Base-by-base conservation (phyloP, 1,140 invertebrate species). In the Sitophilus oryzae region DNA sequence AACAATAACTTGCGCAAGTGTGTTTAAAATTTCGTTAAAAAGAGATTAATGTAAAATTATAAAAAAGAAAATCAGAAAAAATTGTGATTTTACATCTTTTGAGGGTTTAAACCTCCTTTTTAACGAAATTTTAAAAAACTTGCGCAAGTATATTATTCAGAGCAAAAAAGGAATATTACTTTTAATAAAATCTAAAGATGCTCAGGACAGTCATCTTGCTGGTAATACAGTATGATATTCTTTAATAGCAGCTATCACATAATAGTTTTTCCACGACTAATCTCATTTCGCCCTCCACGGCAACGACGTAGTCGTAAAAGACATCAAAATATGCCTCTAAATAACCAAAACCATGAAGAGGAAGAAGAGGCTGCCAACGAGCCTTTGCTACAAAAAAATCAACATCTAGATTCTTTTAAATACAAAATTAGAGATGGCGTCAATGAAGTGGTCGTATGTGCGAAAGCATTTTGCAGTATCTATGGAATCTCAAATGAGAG, bases 111-210 rank as follows among this genome's bases (percentile, higher is more conserved):
- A n/a, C n/a, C n/a, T n/a, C n/a, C n/a, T n/a, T n/a, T n/a, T n/a
- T n/a, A n/a, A n/a, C n/a, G n/a, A n/a, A n/a, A n/a, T n/a, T n/a
- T n/a, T n/a, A n/a, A n/a, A n/a, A n/a, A n/a, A n/a, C n/a, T n/a
- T n/a, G n/a, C n/a, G n/a, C n/a, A n/a, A n/a, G n/a, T n/a, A n/a
- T n/a, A n/a, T n/a, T n/a, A n/a, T n/a, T n/a, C n/a, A n/a, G n/a
- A n/a, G n/a, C n/a, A n/a, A n/a, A n/a, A n/a, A n/a, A n/a, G n/a
- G n/a, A n/a, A n/a, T n/a, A n/a, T n/a, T n/a, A n/a, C n/a, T n/a
- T n/a, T n/a, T n/a, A n/a, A n/a, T n/a, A n/a, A n/a, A n/a, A 40
- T 40, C 37, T 40, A 40, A 40, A 40, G 5, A 40, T 40, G 37
- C 37, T 15, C 37, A 40, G 37, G 37, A 40, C 37, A 40, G 5